Percentiles rank a stretch among this genome's conserved stretches.
phyloP scores from a whole-genome alignment of 2,888 invertebrate species.

The Dicyrtomina minuta region DNA sequence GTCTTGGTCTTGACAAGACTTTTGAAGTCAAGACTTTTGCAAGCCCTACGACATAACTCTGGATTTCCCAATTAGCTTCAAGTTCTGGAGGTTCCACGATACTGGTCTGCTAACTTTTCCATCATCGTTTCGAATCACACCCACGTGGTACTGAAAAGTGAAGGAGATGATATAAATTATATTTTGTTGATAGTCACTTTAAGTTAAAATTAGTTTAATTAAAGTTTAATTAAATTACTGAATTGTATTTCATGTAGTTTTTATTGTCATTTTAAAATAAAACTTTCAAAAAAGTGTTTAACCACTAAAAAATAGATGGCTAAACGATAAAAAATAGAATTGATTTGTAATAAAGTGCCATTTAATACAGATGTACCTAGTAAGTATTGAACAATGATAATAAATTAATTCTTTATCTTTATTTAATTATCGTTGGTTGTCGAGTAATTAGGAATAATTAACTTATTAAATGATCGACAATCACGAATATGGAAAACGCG shows the following conservation, averaged over 20 bases:
- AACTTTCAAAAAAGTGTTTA: no score
- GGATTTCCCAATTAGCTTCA: conserved; percentile 28
- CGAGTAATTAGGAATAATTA: conserved; percentile 52
- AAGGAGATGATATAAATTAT: no score
- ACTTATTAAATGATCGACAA: conserved; percentile 78
- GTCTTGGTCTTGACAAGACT: no score
- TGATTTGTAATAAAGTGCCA: no score
- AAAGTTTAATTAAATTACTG: no score
- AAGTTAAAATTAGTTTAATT: no score
- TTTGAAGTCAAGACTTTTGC: no score
- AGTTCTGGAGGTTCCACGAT: conserved; percentile 31
- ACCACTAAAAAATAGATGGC: no score
- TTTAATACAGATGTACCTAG: no score
- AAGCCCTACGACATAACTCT: no score
- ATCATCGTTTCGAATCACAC: conserved; percentile 65
- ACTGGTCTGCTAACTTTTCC: conserved; percentile 57
- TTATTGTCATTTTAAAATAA: no score
- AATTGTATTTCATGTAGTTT: no score
- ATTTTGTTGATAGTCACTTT: neutral
- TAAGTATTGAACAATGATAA: neutral
- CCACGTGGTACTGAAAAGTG: conserved; percentile 63
- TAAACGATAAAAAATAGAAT: neutral
- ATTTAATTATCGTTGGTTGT: neutral
- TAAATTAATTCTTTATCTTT: neutral
- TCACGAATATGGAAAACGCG: conserved; percentile 90